These are phyloP conservation scores for Stegostoma tigrinum DNA, from an alignment of 2,113 vertebrate species.

Conservation along the genomic window DNA sequence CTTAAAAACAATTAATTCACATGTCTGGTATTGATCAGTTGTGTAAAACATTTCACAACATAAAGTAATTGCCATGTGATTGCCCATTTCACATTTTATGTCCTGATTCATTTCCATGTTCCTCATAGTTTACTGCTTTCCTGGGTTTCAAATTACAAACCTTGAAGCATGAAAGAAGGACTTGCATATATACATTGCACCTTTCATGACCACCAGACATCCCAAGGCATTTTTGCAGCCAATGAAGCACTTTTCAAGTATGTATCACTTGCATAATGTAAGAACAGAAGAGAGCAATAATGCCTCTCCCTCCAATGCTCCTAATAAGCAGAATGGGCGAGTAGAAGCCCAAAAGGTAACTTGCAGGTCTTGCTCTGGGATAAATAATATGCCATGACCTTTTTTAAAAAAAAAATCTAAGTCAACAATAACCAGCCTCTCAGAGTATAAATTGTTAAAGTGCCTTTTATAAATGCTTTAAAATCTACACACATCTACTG, in stretches of 20 bases:
- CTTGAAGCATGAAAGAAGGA: not conserved
- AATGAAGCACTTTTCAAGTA: not conserved
- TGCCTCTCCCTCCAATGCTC: not conserved
- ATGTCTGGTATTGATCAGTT: not conserved
- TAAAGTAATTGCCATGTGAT: not conserved
- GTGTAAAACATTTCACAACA: not conserved
- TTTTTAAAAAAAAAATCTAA: too few species aligned
- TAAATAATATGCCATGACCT: too few species aligned
- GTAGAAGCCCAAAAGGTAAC: not conserved
- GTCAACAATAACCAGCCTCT: too few species aligned
- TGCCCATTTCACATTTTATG: not conserved
- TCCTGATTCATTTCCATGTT: not conserved
- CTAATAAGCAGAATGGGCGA: not conserved
- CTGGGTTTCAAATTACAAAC: not conserved
- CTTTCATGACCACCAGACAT: not conserved
- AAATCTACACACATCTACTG: too few species aligned
- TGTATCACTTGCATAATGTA: not conserved
- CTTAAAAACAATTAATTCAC: not conserved
- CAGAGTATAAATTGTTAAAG: too few species aligned
- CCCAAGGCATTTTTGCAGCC: not conserved
- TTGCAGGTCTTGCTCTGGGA: not conserved
- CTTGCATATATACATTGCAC: too few species aligned
- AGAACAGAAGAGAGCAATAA: not conserved
- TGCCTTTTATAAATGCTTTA: too few species aligned
- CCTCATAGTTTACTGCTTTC: not conserved